Percentiles rank a stretch among this genome's conserved stretches.
phyloP scores from a whole-genome alignment of 2,113 vertebrate species.

The Pyrgilauda ruficollis region DNA sequence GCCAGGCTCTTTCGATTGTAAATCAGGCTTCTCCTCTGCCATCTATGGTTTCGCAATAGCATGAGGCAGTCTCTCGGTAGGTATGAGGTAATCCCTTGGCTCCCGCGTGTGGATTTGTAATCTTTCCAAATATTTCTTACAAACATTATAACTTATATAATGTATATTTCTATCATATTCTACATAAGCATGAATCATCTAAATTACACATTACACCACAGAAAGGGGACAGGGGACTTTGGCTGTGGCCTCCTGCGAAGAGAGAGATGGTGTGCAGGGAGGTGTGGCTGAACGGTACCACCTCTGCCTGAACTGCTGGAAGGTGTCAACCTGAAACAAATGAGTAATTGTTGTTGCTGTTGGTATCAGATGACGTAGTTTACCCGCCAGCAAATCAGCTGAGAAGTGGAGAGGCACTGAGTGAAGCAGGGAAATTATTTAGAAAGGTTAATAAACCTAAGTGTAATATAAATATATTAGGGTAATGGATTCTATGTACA shows the following conservation, averaged over 20 bases:
- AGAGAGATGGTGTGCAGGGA: neutral
- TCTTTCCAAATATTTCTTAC: too few relatives aligned
- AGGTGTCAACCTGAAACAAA: neutral
- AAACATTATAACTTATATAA: too few relatives aligned
- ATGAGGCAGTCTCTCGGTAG: too few relatives aligned
- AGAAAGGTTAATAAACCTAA: neutral
- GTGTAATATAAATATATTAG: neutral
- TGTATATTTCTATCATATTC: too few relatives aligned
- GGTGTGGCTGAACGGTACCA: neutral
- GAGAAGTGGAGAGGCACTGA: neutral
- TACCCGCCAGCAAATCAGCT: neutral
- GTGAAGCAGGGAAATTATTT: neutral
- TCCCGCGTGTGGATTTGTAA: too few relatives aligned
- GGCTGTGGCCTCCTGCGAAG: neutral
- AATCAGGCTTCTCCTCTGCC: too few relatives aligned
- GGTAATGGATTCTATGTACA: neutral
- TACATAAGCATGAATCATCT: too few relatives aligned
- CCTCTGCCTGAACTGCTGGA: neutral
- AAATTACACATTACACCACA: too few relatives aligned
- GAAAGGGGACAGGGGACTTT: fast-evolving
- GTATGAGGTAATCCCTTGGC: too few relatives aligned
- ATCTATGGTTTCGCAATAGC: too few relatives aligned
- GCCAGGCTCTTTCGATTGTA: too few relatives aligned
- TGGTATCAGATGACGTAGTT: neutral
- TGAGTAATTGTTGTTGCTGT: neutral